Percentiles rank a stretch among this genome's conserved stretches.
Evolutionary conservation across 2,797 vertebrate species (phyloP).

Genomic region (Myotis vivesi): DNA sequence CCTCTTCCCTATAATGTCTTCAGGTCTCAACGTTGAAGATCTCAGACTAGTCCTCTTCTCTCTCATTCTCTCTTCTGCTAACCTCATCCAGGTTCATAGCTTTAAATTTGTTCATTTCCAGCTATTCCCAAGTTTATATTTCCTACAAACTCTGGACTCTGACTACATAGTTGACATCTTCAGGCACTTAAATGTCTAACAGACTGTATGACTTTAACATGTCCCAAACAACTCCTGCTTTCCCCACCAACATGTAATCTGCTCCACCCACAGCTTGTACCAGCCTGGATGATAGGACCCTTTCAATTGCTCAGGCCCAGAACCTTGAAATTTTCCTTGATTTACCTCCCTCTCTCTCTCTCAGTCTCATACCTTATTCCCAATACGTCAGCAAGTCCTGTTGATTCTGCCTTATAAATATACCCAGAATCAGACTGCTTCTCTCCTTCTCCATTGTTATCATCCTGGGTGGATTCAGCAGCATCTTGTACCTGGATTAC

Average conservation of each 20-base stretch:
- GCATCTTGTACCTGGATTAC: neutral
- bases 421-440: neutral
- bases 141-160: neutral
- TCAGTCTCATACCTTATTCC: neutral
- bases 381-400: neutral
- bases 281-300: too few relatives aligned
- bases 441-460: neutral
- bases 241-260: fast-evolving
- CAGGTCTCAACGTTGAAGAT: neutral
- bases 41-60: neutral
- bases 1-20: fast-evolving
- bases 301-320: neutral
- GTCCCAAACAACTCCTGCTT: neutral
- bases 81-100: neutral
- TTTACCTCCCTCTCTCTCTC: neutral
- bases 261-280: neutral
- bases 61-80: fast-evolving
- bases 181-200: neutral
- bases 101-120: neutral
- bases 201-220: neutral
- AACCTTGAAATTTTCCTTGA: neutral
- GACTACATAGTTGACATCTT: neutral
- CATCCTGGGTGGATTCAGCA: neutral
- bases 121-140: neutral
- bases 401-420: neutral